phyloP scores from a whole-genome alignment of 2,797 vertebrate species.

The Toxotes lorentzi region DNA sequence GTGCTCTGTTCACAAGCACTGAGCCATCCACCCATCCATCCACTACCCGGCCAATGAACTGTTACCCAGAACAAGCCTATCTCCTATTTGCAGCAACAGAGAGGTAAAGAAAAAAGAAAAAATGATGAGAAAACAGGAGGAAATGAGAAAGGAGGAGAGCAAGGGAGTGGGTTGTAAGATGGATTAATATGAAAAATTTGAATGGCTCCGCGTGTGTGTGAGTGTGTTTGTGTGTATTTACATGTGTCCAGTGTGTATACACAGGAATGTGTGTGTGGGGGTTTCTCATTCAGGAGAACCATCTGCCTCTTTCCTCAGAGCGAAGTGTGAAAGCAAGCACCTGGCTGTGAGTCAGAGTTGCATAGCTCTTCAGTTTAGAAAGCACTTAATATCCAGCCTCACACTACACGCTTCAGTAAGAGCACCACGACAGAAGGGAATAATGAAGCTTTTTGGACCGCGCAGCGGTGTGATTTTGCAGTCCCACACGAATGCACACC shows the following conservation, averaged over 20 bases:
- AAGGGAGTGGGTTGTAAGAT: slow-evolving; percentile 2
- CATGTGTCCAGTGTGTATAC: slow-evolving; percentile 34
- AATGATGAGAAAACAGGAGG: neutral
- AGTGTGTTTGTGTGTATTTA: slow-evolving; percentile 34
- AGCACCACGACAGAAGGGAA: slow-evolving; percentile 63
- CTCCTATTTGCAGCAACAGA: slow-evolving; percentile 29
- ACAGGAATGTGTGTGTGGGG: slow-evolving; percentile 56
- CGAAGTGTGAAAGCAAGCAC: slow-evolving; percentile 74
- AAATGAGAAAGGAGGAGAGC: slow-evolving; percentile 17
- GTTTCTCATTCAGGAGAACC: slow-evolving; percentile 74
- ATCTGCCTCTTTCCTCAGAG: slow-evolving; percentile 77
- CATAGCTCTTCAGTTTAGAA: slow-evolving; percentile 77
- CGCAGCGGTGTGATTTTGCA: slow-evolving; percentile 49
- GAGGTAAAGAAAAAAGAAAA: slow-evolving; percentile 18
- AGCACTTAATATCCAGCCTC: slow-evolving; percentile 79
- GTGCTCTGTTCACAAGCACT: slow-evolving; percentile 29
- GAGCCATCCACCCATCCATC: slow-evolving; percentile 16
- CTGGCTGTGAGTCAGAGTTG: slow-evolving; percentile 81
- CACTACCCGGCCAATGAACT: slow-evolving; percentile 36
- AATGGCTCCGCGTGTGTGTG: slow-evolving; percentile 36
- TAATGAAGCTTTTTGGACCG: slow-evolving; percentile 68
- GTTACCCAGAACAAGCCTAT: slow-evolving; percentile 41
- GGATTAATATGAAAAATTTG: slow-evolving; percentile 32
- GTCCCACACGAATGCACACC: slow-evolving; percentile 57
- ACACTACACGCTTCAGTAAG: slow-evolving; percentile 64